Conservation (phyloP, 23 tunicate species). For the Trididemnum clinides region DNA sequence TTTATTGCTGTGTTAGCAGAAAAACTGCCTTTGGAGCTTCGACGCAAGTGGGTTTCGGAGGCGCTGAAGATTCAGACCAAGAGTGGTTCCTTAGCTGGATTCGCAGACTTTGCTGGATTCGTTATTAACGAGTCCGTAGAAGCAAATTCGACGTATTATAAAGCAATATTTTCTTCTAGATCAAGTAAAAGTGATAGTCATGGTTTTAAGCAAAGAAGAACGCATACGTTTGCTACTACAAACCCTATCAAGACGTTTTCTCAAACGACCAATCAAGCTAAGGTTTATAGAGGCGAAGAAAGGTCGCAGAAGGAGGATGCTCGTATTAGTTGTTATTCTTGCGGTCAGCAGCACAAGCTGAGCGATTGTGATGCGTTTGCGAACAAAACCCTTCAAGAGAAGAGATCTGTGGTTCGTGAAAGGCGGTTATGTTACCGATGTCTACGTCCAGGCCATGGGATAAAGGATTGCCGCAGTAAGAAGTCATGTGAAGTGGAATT, state of each 20-base stretch:
- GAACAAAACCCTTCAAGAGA: not conserved
- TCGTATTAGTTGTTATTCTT: not conserved
- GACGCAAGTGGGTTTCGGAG: not conserved
- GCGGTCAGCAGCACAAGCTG: not conserved
- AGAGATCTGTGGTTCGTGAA: not conserved
- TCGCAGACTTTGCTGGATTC: conserved; percentile 3
- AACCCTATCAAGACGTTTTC: too few relatives aligned
- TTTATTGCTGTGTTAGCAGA: conserved; percentile 3
- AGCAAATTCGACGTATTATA: not conserved
- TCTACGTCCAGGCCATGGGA: too few relatives aligned
- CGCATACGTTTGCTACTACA: not conserved
- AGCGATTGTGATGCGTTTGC: not conserved
- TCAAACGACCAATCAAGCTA: not conserved
- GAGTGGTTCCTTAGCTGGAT: not conserved
- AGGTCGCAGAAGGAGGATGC: not conserved
- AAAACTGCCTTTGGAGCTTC: not conserved
- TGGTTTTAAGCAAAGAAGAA: not conserved
- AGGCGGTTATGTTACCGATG: not conserved
- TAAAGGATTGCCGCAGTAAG: not conserved
- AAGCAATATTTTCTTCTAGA: not conserved
- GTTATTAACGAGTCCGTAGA: not conserved
- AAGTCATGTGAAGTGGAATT: not conserved
- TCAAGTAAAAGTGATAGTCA: not conserved
- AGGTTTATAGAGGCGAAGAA: not conserved
- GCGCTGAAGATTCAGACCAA: not conserved